Conservation (phyloP, 1,140 invertebrate genomes). For the Calycopis cecrops region DNA sequence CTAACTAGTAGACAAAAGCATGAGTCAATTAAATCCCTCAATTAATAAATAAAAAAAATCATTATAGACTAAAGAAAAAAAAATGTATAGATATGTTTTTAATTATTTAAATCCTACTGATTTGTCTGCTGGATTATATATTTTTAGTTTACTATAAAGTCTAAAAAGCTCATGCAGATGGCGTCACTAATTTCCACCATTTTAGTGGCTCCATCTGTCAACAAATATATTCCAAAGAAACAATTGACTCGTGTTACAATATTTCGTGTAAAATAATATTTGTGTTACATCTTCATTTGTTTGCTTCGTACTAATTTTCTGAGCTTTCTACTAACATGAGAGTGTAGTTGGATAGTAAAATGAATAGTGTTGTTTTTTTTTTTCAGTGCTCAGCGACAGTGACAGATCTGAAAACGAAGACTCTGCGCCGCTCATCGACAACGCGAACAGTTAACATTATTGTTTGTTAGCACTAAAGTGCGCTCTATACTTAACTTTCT, state of each 20-base stretch:
- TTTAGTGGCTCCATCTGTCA: not conserved
- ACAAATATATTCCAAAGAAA: not conserved
- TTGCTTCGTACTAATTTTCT: not conserved
- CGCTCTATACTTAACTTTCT: not conserved
- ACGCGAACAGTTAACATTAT: slow-evolving; percentile 26
- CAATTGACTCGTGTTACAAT: too few species aligned
- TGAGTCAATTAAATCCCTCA: too few species aligned
- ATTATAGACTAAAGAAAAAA: too few species aligned
- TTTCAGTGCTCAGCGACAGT: slow-evolving; percentile 56
- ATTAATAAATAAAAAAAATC: too few species aligned
- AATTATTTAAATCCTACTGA: too few species aligned
- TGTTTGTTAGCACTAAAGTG: not conserved
- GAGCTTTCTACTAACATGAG: not conserved
- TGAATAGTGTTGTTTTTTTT: slow-evolving; percentile 24
- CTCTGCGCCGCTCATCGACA: slow-evolving; percentile 45
- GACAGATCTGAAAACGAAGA: slow-evolving; percentile 55
- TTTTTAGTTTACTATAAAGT: not conserved
- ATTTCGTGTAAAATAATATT: not conserved
- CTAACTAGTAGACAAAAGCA: too few species aligned
- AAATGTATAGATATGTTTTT: too few species aligned
- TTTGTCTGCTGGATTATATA: too few species aligned
- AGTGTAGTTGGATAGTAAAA: not conserved
- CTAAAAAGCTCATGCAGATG: not conserved
- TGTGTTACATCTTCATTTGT: not conserved
- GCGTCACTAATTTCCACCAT: not conserved